Evolutionary conservation across 1,140 invertebrate genomes (phyloP).

Genomic region (Drosophila guanche): DNA sequence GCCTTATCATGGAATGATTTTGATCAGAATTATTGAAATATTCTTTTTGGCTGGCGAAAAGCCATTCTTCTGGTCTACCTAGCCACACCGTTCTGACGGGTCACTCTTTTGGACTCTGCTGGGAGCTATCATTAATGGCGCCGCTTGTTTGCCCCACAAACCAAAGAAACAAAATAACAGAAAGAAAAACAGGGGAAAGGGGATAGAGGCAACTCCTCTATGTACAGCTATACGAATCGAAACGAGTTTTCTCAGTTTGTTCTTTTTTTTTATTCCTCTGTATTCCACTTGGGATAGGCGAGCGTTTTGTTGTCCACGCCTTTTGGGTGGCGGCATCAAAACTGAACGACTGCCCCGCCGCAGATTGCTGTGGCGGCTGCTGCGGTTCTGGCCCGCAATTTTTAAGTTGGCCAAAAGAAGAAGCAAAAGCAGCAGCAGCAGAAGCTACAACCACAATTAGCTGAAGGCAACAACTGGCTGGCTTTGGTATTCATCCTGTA

Average conservation of each 20-base stretch:
- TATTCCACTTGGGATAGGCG: constrained; percentile 16
- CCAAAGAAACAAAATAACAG: constrained; percentile 14
- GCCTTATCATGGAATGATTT: too few relatives aligned
- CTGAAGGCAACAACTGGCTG: constrained; percentile 33
- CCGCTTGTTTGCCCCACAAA: constrained; percentile 55
- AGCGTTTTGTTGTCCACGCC: constrained; percentile 48
- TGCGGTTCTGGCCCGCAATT: constrained; percentile 10
- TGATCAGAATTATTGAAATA: too few relatives aligned
- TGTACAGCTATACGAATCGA: constrained; percentile 34
- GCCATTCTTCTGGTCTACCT: too few relatives aligned
- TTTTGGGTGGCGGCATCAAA: constrained; percentile 42
- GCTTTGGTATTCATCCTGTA: neutral
- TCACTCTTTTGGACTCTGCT: constrained; percentile 17
- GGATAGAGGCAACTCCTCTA: constrained; percentile 18
- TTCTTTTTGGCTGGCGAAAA: too few relatives aligned
- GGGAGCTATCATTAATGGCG: constrained; percentile 68
- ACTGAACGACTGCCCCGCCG: constrained; percentile 32
- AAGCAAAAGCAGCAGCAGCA: constrained; percentile 11
- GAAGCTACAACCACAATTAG: constrained; percentile 56
- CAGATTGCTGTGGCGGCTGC: constrained; percentile 7
- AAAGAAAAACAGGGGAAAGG: neutral
- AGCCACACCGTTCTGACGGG: constrained; percentile 23
- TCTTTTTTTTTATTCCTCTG: constrained; percentile 11
- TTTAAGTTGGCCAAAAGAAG: constrained; percentile 21
- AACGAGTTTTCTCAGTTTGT: constrained; percentile 33